Evolutionary conservation across 1,140 invertebrate genomes (phyloP).

Genomic region (Trachymyrmex cornetzi): DNA sequence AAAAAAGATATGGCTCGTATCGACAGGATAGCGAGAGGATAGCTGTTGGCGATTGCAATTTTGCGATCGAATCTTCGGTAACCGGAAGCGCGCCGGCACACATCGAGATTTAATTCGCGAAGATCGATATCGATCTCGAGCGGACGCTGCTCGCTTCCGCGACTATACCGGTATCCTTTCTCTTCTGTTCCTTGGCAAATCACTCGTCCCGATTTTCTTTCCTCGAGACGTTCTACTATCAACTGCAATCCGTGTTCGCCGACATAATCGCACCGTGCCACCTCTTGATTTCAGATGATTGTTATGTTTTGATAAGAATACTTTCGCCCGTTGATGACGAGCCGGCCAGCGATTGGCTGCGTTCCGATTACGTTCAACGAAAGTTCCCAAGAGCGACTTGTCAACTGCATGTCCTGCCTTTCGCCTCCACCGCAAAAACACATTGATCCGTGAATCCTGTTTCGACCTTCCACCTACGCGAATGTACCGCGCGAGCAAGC

Average conservation of each 20-base stretch:
- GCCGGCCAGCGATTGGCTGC: slow-evolving; percentile 66
- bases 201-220: slow-evolving; percentile 17
- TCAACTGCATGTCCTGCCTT: slow-evolving; percentile 48
- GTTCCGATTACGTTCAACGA: slow-evolving; percentile 78
- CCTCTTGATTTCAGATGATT: slow-evolving; percentile 51
- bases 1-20: neutral
- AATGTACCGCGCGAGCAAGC: slow-evolving; percentile 1
- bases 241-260: neutral
- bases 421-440: slow-evolving; percentile 64
- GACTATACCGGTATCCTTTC: slow-evolving; percentile 19
- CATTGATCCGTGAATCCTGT: slow-evolving; percentile 76
- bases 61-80: slow-evolving; percentile 57
- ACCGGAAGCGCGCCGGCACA: slow-evolving; percentile 1
- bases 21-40: slow-evolving; percentile 47
- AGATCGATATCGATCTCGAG: slow-evolving; percentile 17
- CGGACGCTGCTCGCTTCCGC: slow-evolving; percentile 4
- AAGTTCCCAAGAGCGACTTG: slow-evolving; percentile 75
- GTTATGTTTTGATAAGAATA: slow-evolving; percentile 68
- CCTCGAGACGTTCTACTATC: slow-evolving; percentile 16
- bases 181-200: slow-evolving; percentile 19
- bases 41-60: slow-evolving; percentile 61
- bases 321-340: slow-evolving; percentile 60
- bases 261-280: neutral
- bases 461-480: slow-evolving; percentile 67
- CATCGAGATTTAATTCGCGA: slow-evolving; percentile 24